Evolutionary conservation across 2,113 vertebrate genomes (phyloP).

Genomic region (Galbula dea): DNA sequence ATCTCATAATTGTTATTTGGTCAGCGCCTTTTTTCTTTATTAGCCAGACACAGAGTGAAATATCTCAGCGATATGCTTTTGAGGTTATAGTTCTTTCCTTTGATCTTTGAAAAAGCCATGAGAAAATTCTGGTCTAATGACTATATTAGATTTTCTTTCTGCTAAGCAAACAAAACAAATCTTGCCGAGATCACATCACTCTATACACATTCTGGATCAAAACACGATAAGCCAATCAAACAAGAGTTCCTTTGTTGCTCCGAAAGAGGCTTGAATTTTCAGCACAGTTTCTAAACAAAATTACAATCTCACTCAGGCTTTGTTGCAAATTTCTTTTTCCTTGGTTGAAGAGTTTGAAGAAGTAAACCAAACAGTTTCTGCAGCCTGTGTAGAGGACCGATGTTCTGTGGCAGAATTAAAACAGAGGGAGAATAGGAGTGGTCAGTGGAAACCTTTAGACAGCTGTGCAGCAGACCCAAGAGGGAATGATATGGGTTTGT

Average conservation of each 20-base stretch:
- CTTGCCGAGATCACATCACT: constrained; percentile 74
- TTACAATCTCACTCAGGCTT: constrained; percentile 54
- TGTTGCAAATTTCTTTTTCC: constrained; percentile 49
- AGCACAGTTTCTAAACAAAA: constrained; percentile 59
- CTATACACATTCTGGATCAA: constrained; percentile 60
- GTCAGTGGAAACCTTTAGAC: constrained; percentile 63
- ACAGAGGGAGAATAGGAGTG: constrained; percentile 27
- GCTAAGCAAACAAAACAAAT: constrained; percentile 70
- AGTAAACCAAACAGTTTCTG: constrained; percentile 9
- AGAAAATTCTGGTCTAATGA: constrained; percentile 66
- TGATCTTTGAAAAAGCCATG: constrained; percentile 75
- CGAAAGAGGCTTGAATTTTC: constrained; percentile 52
- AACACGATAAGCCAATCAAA: constrained; percentile 73
- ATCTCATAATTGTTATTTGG: constrained; percentile 57
- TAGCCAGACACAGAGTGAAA: constrained; percentile 56
- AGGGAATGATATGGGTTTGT: constrained; percentile 68
- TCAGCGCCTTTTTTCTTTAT: constrained; percentile 55
- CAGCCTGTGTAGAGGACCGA: background rate
- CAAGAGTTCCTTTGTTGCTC: constrained; percentile 74
- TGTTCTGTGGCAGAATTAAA: constrained; percentile 58
- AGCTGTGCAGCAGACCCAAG: constrained; percentile 73
- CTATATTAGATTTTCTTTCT: constrained; percentile 65
- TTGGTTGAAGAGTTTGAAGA: constrained; percentile 33
- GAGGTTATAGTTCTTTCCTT: constrained; percentile 71
- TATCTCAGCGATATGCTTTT: constrained; percentile 56